Conservation (phyloP, 2,888 invertebrate species). For the Plagodis pulveraria region DNA sequence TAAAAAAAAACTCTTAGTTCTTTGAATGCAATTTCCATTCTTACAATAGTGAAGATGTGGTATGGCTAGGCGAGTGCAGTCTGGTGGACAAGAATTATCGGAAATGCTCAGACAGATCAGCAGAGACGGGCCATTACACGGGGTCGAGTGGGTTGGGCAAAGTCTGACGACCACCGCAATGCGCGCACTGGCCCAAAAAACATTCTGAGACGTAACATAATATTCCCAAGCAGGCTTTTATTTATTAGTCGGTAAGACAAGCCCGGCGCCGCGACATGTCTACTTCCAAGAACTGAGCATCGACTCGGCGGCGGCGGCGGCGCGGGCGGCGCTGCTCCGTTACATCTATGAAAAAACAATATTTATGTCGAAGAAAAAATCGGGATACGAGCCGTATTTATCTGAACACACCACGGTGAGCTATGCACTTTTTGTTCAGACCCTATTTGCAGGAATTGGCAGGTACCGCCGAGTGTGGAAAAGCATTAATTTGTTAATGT, state of each 20-base stretch:
- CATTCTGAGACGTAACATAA: slow-evolving; percentile 80
- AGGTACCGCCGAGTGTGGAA: slow-evolving; percentile 68
- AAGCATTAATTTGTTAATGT: slow-evolving; percentile 73
- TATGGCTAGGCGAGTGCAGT: no score
- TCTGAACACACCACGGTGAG: slow-evolving; percentile 71
- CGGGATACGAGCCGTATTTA: slow-evolving; percentile 75
- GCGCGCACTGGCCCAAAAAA: slow-evolving; percentile 70
- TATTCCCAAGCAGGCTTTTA: slow-evolving; percentile 83
- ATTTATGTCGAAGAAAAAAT: slow-evolving; percentile 83
- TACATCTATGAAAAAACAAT: slow-evolving; percentile 80
- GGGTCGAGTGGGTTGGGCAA: slow-evolving; percentile 62
- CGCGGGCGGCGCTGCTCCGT: slow-evolving; percentile 77
- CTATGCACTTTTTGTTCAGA: slow-evolving; percentile 75
- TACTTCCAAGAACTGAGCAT: slow-evolving; percentile 75
- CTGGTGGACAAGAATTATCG: no score
- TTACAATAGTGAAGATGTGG: no score
- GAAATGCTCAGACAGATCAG: slow-evolving; percentile 34
- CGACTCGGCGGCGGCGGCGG: slow-evolving; percentile 76
- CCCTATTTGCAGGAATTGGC: slow-evolving; percentile 78
- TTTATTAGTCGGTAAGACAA: slow-evolving; percentile 74
- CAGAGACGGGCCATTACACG: slow-evolving; percentile 62
- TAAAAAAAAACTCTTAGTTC: no score
- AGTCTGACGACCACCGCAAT: slow-evolving; percentile 62
- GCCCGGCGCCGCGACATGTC: slow-evolving; percentile 79
- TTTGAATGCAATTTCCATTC: no score